phyloP scores from a whole-genome alignment of 2,113 vertebrate species.

The Platysteira castanea region DNA sequence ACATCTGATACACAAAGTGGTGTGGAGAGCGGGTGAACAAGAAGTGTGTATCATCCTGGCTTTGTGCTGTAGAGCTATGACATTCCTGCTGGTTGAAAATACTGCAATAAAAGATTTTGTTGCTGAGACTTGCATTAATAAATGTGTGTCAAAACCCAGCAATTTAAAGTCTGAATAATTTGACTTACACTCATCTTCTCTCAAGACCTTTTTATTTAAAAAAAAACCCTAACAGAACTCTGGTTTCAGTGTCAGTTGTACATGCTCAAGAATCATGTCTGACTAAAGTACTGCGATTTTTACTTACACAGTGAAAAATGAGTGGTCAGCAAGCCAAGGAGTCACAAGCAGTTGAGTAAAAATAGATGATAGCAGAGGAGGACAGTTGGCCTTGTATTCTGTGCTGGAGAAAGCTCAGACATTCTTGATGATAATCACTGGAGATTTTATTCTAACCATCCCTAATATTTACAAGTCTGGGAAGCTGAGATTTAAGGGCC shows the following conservation, averaged over 20 bases:
- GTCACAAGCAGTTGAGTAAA: neutral
- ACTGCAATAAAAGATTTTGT: neutral
- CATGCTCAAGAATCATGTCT: neutral
- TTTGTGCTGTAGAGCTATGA: conserved; percentile 9
- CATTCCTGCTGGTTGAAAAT: conserved; percentile 27
- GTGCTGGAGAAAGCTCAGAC: neutral
- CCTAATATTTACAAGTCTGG: neutral
- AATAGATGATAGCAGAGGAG: neutral
- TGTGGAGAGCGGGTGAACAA: neutral
- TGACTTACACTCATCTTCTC: neutral
- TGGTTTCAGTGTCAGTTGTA: neutral
- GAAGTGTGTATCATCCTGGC: neutral
- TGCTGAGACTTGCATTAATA: conserved; percentile 31
- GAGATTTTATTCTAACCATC: neutral
- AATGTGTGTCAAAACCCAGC: conserved; percentile 26
- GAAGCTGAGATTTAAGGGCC: neutral
- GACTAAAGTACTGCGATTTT: neutral
- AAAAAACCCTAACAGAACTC: neutral
- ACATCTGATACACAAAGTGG: neutral
- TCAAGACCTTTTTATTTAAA: neutral
- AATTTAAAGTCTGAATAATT: conserved; percentile 11
- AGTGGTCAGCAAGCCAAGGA: neutral
- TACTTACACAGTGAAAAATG: neutral
- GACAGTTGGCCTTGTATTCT: neutral
- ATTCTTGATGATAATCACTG: neutral